A percentile compares a stretch with the other conserved stretches of the same genome.
phyloP scores from a whole-genome alignment of 2,113 vertebrate genomes.

The Burhinus bistriatus region DNA sequence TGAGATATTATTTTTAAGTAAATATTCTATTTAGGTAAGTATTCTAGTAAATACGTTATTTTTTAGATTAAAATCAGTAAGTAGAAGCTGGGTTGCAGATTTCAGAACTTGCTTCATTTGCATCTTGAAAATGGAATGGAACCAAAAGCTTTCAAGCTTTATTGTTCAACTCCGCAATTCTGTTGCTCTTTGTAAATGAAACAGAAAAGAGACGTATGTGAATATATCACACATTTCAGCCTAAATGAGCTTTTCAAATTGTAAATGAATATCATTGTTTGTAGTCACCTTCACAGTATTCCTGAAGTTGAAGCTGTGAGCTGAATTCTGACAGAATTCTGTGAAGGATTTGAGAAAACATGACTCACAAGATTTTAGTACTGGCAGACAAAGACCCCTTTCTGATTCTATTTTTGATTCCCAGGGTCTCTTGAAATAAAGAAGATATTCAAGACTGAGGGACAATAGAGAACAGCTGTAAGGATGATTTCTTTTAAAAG shows the following conservation, averaged over 20 bases:
- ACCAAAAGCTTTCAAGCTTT: conserved; percentile 43
- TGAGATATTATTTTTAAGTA: not conserved
- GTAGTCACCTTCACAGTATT: conserved; percentile 29
- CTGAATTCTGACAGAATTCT: conserved; percentile 28
- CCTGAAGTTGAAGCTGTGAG: conserved; percentile 14
- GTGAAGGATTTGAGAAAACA: conserved; percentile 19
- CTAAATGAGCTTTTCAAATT: conserved; percentile 13
- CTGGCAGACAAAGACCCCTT: conserved; percentile 44
- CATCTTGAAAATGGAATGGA: conserved; percentile 27
- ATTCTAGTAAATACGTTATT: not conserved
- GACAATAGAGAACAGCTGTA: conserved; percentile 26
- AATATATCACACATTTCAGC: not conserved
- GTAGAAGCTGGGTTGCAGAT: not conserved
- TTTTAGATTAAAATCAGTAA: conserved; percentile 15
- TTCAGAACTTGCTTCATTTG: conserved; percentile 38
- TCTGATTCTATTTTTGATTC: conserved; percentile 29
- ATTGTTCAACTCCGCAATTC: conserved; percentile 24
- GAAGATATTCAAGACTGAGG: conserved; percentile 9
- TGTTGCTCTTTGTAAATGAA: conserved; percentile 34
- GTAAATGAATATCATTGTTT: conserved; percentile 4
- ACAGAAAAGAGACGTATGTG: not conserved
- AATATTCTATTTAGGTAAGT: not conserved
- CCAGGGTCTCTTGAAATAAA: conserved; percentile 6
- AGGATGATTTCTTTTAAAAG: conserved; percentile 33
- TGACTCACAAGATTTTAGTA: conserved; percentile 34